Percentiles rank a stretch among this genome's conserved stretches.
Evolutionary conservation across 2,797 vertebrate genomes (phyloP).

Genomic region (Lacerta agilis): DNA sequence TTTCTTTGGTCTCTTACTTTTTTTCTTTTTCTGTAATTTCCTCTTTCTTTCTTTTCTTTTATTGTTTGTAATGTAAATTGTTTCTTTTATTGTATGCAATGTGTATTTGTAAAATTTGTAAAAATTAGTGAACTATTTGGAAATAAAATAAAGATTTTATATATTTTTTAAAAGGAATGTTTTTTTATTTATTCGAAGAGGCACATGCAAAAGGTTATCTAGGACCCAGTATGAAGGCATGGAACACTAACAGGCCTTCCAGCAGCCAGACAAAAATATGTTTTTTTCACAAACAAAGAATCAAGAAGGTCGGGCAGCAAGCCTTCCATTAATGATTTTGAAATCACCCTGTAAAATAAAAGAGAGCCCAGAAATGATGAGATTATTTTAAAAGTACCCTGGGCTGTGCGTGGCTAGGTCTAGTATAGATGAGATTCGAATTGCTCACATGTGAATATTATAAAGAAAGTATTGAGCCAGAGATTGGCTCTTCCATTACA

Average conservation of each 20-base stretch:
- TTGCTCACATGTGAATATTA: not conserved
- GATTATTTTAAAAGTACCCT: not conserved
- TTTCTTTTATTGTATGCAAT: no score
- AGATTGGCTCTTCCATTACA: not conserved
- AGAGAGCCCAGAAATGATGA: not conserved
- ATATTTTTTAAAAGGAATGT: no score
- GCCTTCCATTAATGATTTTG: not conserved
- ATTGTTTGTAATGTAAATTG: no score
- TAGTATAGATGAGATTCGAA: not conserved
- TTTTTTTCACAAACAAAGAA: not conserved
- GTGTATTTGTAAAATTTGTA: no score
- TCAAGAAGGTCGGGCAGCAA: not conserved
- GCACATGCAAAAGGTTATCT: not conserved
- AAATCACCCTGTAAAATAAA: not conserved
- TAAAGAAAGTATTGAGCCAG: not conserved
- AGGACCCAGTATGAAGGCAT: not conserved
- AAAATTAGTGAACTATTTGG: no score
- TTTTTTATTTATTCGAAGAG: not conserved
- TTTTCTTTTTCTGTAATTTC: no score
- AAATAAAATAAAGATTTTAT: no score
- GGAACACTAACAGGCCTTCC: not conserved
- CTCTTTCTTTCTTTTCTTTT: no score
- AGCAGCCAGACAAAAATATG: not conserved
- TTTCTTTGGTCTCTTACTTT: no score
- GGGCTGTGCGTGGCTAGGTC: not conserved